Conservation (phyloP, 2,888 invertebrate species). For the Pocota personata region DNA sequence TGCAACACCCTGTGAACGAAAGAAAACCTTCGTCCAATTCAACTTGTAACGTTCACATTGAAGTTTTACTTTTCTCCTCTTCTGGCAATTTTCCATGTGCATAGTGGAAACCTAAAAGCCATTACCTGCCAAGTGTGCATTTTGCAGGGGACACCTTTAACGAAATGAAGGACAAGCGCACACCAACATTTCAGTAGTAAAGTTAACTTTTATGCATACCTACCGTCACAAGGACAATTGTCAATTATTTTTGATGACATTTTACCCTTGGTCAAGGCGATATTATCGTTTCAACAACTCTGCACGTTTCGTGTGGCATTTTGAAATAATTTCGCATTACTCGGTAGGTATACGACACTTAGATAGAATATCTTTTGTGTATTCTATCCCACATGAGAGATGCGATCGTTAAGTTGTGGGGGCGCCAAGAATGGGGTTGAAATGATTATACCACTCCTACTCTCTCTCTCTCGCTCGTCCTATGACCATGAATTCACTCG, state of each 20-base stretch:
- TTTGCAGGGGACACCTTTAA: no score
- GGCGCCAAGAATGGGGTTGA: not conserved
- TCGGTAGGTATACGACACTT: not conserved
- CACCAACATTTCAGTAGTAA: not conserved
- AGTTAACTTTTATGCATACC: not conserved
- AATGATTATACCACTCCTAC: conserved; percentile 9
- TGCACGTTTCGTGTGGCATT: not conserved
- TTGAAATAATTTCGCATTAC: conserved; percentile 31
- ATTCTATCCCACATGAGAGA: not conserved
- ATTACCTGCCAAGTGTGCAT: not conserved
- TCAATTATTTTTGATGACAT: conserved; percentile 63
- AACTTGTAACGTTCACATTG: not conserved
- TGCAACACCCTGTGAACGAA: no score
- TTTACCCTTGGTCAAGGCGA: conserved; percentile 51
- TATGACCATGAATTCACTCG: conserved; percentile 53
- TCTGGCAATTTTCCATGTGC: not conserved
- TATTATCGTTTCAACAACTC: not conserved
- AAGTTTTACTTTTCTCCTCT: not conserved
- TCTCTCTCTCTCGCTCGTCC: not conserved
- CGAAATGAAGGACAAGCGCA: not conserved
- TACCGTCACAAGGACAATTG: conserved; percentile 58
- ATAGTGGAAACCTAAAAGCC: not conserved
- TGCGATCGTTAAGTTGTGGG: conserved; percentile 4
- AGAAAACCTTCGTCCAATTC: no score
- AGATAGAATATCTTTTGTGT: not conserved